phyloP scores from a whole-genome alignment of 53 echinoderm and acorn worm genomes.

The Patiria pectinifera region DNA sequence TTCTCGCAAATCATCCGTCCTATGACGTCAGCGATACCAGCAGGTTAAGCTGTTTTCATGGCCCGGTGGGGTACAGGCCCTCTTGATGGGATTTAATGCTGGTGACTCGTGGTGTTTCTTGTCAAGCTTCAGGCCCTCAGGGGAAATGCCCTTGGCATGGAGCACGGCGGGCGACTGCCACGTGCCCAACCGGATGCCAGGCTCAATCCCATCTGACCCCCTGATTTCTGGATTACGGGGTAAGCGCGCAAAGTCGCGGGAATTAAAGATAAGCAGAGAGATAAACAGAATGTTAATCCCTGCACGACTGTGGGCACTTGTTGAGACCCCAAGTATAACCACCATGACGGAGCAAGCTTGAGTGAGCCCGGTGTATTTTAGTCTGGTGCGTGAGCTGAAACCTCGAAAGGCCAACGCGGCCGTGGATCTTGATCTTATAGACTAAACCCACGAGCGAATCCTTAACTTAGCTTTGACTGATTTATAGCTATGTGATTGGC shows the following conservation, averaged over 20 bases:
- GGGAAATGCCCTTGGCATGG: neutral
- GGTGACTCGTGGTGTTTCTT: neutral
- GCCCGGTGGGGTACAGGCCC: neutral
- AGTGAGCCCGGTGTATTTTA: neutral
- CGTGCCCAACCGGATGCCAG: slow-evolving; percentile 44
- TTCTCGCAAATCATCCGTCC: slow-evolving; percentile 19
- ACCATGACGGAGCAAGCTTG: neutral
- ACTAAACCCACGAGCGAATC: neutral
- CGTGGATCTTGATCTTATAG: neutral
- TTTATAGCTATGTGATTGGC: neutral
- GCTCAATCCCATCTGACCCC: slow-evolving; percentile 3
- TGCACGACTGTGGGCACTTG: neutral
- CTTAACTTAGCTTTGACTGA: neutral
- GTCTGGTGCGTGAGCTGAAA: neutral
- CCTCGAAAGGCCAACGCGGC: neutral
- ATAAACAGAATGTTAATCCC: slow-evolving; percentile 22
- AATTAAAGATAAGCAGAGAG: slow-evolving; percentile 1
- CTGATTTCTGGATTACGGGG: slow-evolving; percentile 30
- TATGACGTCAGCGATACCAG: slow-evolving; percentile 39
- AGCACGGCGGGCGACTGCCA: slow-evolving; percentile 30
- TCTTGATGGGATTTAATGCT: neutral
- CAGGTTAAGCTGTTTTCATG: slow-evolving; percentile 34
- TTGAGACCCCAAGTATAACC: neutral
- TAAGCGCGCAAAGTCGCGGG: slow-evolving; percentile 12
- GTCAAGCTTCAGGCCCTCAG: neutral